These are phyloP conservation scores for Crambe crambe DNA, from an alignment of 37 sponge, comb jelly and placozoan species.

Conservation along the genomic window DNA sequence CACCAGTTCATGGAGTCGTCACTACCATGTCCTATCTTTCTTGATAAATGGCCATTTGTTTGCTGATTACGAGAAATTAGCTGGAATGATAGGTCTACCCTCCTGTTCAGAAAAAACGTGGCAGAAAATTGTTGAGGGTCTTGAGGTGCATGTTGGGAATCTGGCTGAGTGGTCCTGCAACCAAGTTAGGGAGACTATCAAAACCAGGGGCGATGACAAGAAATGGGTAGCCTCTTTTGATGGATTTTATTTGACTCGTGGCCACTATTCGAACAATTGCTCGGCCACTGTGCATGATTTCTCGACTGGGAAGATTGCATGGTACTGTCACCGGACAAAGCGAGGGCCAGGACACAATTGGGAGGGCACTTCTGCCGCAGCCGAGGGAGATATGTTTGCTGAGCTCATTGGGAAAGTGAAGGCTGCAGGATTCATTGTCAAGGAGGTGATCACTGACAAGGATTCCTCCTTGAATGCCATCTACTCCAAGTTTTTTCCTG, in stretches of 20 bases:
- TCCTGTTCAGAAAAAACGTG: neutral
- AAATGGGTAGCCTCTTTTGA: slow-evolving; percentile 18
- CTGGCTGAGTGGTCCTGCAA: slow-evolving; percentile 15
- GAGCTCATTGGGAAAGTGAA: slow-evolving; percentile 21
- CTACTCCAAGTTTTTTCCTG: slow-evolving; percentile 5
- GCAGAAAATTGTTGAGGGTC: neutral
- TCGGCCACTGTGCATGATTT: slow-evolving; percentile 16
- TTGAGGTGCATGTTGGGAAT: neutral
- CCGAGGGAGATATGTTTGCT: slow-evolving; percentile 29
- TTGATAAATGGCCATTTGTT: neutral
- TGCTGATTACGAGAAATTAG: neutral
- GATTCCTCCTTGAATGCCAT: slow-evolving; percentile 35
- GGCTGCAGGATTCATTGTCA: slow-evolving; percentile 9
- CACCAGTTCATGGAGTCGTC: neutral
- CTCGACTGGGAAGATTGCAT: slow-evolving; percentile 12
- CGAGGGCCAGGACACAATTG: slow-evolving; percentile 13
- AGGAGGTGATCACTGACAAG: slow-evolving; percentile 26
- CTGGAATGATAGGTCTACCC: slow-evolving; percentile 6
- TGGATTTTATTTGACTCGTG: slow-evolving; percentile 17
- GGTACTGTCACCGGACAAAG: slow-evolving; percentile 18
- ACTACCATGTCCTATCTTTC: neutral
- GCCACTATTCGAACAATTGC: slow-evolving; percentile 25
- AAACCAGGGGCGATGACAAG: neutral
- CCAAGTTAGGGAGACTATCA: neutral
- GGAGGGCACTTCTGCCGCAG: slow-evolving; percentile 27